Evolutionary conservation across 2,113 vertebrate species (phyloP).

Genomic region (Esox niger): DNA sequence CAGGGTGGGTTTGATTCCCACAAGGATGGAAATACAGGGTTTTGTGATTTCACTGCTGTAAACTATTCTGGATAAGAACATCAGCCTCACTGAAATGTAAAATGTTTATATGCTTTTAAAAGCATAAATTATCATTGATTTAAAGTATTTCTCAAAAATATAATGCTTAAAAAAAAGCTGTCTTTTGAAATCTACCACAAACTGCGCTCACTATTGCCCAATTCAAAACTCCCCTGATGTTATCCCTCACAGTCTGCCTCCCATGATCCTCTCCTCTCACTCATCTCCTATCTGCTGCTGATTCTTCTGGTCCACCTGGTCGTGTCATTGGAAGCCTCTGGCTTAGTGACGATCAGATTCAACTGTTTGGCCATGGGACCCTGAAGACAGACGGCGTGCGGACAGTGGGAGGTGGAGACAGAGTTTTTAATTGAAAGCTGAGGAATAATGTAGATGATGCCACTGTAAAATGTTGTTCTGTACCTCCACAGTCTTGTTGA

Average conservation of each 20-base stretch:
- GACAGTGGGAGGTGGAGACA: constrained; percentile 6
- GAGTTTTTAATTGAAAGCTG: constrained; percentile 31
- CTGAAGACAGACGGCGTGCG: constrained; percentile 10
- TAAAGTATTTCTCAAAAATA: neutral
- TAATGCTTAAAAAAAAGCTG: neutral
- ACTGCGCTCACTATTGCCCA: neutral
- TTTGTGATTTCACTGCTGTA: too few species aligned
- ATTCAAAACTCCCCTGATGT: neutral
- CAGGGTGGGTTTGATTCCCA: too few species aligned
- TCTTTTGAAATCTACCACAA: neutral
- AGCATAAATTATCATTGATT: neutral
- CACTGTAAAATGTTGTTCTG: constrained; percentile 6
- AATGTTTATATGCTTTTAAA: constrained; percentile 22
- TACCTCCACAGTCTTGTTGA: neutral
- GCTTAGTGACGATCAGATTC: constrained; percentile 42
- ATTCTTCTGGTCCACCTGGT: constrained; percentile 14
- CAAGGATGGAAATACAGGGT: too few species aligned
- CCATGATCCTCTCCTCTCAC: constrained; percentile 21
- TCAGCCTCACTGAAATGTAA: too few species aligned
- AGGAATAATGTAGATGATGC: constrained; percentile 24
- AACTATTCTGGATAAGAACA: too few species aligned
- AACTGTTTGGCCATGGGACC: constrained; percentile 5
- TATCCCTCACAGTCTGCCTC: too few species aligned
- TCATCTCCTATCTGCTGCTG: constrained; percentile 11
- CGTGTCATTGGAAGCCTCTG: constrained; percentile 32